These are phyloP conservation scores for Cephalopterus ornatus DNA, from an alignment of 2,113 vertebrate species.

Conservation along the genomic window DNA sequence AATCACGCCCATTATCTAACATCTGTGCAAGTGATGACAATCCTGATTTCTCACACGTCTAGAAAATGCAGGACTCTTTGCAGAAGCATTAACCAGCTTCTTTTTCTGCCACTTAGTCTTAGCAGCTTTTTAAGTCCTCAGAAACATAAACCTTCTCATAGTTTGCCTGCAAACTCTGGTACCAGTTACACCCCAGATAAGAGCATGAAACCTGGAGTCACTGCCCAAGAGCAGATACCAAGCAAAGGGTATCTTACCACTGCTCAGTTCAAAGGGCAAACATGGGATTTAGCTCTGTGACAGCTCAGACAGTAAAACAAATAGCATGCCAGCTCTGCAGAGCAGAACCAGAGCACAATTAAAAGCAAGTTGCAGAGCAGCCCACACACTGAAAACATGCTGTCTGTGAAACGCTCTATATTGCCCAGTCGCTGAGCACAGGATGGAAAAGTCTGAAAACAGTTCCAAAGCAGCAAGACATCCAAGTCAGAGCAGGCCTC, in stretches of 20 bases:
- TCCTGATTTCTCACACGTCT: not conserved
- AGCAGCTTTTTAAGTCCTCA: not conserved
- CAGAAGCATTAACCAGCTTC: not conserved
- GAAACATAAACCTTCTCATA: not conserved
- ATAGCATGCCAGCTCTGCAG: not conserved
- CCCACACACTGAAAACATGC: not conserved
- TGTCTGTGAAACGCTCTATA: not conserved
- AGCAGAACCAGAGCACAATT: not conserved
- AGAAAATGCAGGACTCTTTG: not conserved
- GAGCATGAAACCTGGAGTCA: rapidly evolving
- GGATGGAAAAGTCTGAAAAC: not conserved
- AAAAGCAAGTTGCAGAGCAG: not conserved
- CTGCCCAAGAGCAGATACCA: not conserved
- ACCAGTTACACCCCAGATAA: not conserved
- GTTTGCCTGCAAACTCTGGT: not conserved
- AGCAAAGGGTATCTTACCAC: not conserved
- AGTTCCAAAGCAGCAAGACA: not conserved
- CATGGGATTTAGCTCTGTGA: not conserved
- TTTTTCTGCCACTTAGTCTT: not conserved
- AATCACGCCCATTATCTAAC: not conserved
- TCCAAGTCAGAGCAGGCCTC: not conserved
- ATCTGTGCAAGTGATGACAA: not conserved
- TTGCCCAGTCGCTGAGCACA: not conserved
- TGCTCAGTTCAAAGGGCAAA: not conserved
- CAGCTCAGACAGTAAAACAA: not conserved